Conservation (phyloP, 2,888 invertebrate genomes). For the Cryptocephalus moraei region DNA sequence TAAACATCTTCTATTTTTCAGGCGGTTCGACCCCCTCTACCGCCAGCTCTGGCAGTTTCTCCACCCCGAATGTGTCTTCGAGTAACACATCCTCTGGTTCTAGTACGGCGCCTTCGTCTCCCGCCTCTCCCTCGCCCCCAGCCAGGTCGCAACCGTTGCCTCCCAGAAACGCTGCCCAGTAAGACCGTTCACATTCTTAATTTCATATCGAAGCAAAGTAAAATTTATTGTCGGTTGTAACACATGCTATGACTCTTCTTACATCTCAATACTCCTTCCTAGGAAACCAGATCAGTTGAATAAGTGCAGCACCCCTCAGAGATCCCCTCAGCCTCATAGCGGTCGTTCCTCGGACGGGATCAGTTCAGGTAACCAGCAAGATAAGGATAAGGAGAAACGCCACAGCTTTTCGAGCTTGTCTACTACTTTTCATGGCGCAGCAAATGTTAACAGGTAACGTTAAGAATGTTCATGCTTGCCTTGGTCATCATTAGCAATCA, state of each 20-base stretch:
- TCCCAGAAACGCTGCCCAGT: constrained; percentile 16
- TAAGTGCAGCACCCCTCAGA: constrained; percentile 15
- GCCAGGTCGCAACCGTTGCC: constrained; percentile 24
- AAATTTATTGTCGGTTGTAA: no score
- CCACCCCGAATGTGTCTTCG: constrained; percentile 58
- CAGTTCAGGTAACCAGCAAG: constrained; percentile 11
- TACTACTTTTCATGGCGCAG: constrained; percentile 34
- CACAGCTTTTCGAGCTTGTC: constrained; percentile 47
- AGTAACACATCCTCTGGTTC: constrained; percentile 54
- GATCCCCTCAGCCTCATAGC: constrained; percentile 14
- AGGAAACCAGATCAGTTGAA: constrained; percentile 25
- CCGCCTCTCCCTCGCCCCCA: constrained; percentile 49
- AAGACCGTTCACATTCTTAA: constrained; percentile 6
- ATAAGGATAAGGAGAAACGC: constrained; percentile 42
- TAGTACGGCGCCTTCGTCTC: constrained; percentile 58
- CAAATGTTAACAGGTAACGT: constrained; percentile 6
- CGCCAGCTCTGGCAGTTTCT: constrained; percentile 58
- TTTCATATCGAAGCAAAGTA: background rate
- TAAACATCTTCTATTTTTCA: constrained; percentile 36
- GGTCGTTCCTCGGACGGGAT: constrained; percentile 14
- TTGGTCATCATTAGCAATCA: no score
- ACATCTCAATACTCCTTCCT: background rate
- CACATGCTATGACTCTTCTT: no score
- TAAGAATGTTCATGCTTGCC: no score
- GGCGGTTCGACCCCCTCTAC: constrained; percentile 29